Percentiles rank a stretch among this genome's conserved stretches.
Conservation (phyloP, 2,113 vertebrate genomes). For the Hemiprocne comata region DNA sequence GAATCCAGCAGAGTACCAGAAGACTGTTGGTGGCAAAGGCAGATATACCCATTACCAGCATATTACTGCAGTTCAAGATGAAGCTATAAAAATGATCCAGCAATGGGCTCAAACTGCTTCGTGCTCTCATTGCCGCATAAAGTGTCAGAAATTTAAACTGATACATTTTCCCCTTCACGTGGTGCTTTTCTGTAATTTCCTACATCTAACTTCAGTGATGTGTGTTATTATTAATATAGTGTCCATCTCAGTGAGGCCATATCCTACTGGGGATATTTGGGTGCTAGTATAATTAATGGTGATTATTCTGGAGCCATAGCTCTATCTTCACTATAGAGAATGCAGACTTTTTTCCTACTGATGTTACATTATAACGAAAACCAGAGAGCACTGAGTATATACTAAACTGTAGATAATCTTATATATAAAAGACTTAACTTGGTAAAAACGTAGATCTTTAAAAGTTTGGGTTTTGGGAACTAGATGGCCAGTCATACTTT, state of each 20-base stretch:
- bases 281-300: neutral
- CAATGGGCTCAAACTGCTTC: neutral
- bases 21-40: neutral
- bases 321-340: neutral
- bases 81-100: neutral
- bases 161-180: neutral
- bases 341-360: neutral
- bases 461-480: neutral
- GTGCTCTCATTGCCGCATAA: neutral
- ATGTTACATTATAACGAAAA: neutral
- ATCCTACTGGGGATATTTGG: neutral
- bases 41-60: neutral
- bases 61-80: neutral
- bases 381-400: neutral
- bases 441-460: neutral
- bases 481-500: neutral
- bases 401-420: neutral
- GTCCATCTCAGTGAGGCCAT: neutral
- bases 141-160: neutral
- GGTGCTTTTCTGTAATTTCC: neutral
- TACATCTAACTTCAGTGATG: neutral
- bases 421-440: neutral
- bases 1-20: neutral
- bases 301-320: neutral
- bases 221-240: neutral